phyloP scores from a whole-genome alignment of 2,113 vertebrate genomes.

The Zosterops hypoxanthus region DNA sequence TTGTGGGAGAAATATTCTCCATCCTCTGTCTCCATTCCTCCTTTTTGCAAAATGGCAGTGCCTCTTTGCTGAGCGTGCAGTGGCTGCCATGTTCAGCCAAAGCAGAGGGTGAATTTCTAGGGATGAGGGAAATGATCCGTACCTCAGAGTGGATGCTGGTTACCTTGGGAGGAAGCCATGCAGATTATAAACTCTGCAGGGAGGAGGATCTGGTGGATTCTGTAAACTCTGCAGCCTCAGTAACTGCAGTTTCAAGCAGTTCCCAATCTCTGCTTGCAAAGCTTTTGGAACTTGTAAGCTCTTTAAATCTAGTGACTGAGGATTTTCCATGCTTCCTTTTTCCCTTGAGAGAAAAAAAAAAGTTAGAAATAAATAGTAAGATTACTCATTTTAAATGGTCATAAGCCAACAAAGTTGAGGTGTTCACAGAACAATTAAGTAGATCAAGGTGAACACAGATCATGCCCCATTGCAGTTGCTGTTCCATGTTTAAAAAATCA shows the following conservation, averaged over 20 bases:
- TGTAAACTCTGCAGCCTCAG: background rate
- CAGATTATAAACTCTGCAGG: background rate
- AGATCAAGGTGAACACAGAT: background rate
- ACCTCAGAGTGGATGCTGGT: background rate
- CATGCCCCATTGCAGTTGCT: background rate
- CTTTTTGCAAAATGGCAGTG: background rate
- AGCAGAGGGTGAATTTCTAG: background rate
- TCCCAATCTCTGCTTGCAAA: constrained; percentile 14
- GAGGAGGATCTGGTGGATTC: constrained; percentile 25
- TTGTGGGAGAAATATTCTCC: background rate
- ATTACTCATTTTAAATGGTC: background rate
- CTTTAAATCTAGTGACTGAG: constrained; percentile 30
- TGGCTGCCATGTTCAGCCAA: accelerated
- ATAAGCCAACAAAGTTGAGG: background rate
- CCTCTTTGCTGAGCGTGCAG: background rate
- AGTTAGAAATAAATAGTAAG: background rate
- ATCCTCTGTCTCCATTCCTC: background rate
- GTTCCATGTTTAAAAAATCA: background rate
- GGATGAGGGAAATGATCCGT: background rate
- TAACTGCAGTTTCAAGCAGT: background rate
- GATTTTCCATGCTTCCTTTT: constrained; percentile 26
- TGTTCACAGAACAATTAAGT: background rate
- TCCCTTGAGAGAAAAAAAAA: background rate
- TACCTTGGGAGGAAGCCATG: background rate
- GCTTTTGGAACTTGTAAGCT: constrained; percentile 35